Evolutionary conservation across 2,888 invertebrate genomes (phyloP).

Genomic region (Drosophila paranaensis): DNA sequence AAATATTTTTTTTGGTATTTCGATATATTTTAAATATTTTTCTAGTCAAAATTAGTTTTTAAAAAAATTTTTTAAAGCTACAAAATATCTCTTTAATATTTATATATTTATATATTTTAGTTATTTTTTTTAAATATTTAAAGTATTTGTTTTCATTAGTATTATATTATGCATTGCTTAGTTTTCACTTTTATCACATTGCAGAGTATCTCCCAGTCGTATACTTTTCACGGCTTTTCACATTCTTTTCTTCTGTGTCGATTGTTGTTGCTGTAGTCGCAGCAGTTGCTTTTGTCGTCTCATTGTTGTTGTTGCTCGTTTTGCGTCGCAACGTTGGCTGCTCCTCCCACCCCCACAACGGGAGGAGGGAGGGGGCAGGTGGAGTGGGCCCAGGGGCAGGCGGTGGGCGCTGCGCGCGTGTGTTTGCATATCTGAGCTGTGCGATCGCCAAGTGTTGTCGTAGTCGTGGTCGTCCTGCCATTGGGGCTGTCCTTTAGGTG

Average conservation of each 20-base stretch:
- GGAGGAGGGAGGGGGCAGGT: not conserved
- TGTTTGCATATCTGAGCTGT: slow-evolving; percentile 68
- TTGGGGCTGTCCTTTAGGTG: slow-evolving; percentile 43
- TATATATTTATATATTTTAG: no score
- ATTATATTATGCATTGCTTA: no score
- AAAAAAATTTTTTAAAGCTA: no score
- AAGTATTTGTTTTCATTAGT: no score
- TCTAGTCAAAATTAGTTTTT: no score
- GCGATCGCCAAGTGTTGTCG: slow-evolving; percentile 67
- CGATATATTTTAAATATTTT: no score
- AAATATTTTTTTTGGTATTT: no score
- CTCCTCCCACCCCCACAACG: slow-evolving; percentile 1
- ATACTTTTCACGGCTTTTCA: not conserved
- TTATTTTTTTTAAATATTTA: no score
- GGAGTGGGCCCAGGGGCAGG: not conserved
- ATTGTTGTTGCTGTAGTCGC: slow-evolving; percentile 10
- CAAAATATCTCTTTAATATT: no score
- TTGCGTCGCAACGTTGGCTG: slow-evolving; percentile 9
- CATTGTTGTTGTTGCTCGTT: slow-evolving; percentile 23
- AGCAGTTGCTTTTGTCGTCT: slow-evolving; percentile 4
- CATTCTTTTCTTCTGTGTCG: not conserved
- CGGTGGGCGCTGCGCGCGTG: slow-evolving; percentile 44
- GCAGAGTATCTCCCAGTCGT: not conserved
- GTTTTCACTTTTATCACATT: not conserved
- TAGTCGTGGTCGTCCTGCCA: slow-evolving; percentile 39